Evolutionary conservation across 2,888 invertebrate genomes (phyloP), one percentile per base, ranked within the genome.

Genomic region (Meghimatium bilineatum): DNA sequence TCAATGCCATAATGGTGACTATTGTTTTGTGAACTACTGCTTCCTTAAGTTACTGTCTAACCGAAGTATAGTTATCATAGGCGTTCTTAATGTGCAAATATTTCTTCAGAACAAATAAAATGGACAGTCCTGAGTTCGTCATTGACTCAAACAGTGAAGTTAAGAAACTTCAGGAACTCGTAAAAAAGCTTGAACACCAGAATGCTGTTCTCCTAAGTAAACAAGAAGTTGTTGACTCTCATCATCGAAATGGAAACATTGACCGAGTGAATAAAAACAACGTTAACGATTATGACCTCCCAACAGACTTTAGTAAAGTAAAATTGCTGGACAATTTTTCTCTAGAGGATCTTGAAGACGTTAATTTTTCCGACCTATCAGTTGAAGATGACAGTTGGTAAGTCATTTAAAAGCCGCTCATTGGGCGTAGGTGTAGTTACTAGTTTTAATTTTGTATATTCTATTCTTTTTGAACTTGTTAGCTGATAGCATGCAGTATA

Each of bases 111-210:
- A 29, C 36, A 63, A 5, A 44, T 56, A 82, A 66, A 29, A 89
- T 91, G 89, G 90, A 91, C 76, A 83, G 88, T 36, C 85, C 87
- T 74, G 90, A 91, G 81, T 82, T 86, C 71, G 84, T 88, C 32
- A 88, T 92, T 75, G 93, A 93, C 87, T 91, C 93, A 56, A 88
- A 92, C 74, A 89, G 90, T 85, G 93, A 93, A 90, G 93, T 93
- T 20, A 89, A 89, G 80, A 93, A 93, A 87, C 90, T 93, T 74
- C 93, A 93, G 85, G 93, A 93, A 85, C 89, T 93, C 79, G 93
- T 93, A 63, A 92, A 92, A 83, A 93, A 93, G 88, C 88, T 93
- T 60, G 93, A 93, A 87, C 90, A 90, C 49, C 93, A 93, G 86
- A 93, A 93, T 88, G 92, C 92, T 88, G 89, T 92, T 75, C 88